Percentiles rank a stretch among this genome's conserved stretches.
phyloP scores from a whole-genome alignment of 2,797 vertebrate genomes.

The Enteromius afrohamiltoni region DNA sequence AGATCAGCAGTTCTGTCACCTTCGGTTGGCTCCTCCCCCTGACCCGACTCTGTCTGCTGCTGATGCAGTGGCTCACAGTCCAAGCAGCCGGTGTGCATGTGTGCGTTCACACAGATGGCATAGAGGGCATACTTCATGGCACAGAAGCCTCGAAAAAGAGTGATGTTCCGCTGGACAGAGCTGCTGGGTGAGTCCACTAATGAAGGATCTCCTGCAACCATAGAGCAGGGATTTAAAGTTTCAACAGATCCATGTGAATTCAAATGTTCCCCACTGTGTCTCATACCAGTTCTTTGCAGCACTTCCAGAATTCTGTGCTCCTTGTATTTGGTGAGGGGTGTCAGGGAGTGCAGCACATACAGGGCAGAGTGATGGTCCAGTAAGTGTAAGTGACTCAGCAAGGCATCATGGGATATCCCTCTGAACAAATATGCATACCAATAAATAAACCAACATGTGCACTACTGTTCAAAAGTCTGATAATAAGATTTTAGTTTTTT shows the following conservation, averaged over 20 bases:
- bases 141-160: constrained; percentile 90
- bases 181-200: constrained; percentile 60
- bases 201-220: constrained; percentile 66
- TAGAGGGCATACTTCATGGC: constrained; percentile 96
- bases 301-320: constrained; percentile 87
- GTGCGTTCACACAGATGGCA: constrained; percentile 89
- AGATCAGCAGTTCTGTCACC: constrained; percentile 60
- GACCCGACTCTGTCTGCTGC: constrained; percentile 60
- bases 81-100: constrained; percentile 76
- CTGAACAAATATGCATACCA: constrained; percentile 69
- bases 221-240: background rate
- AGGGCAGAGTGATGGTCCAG: constrained; percentile 91
- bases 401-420: constrained; percentile 79
- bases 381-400: constrained; percentile 86
- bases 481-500: background rate
- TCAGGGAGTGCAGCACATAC: constrained; percentile 90
- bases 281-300: constrained; percentile 76
- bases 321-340: constrained; percentile 84
- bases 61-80: constrained; percentile 68
- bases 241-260: background rate
- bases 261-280: background rate
- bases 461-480: background rate
- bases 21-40: constrained; percentile 60
- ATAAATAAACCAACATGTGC: background rate
- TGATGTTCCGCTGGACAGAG: constrained; percentile 79